A percentile compares a stretch with the other conserved stretches of the same genome.
These are phyloP conservation scores for Psammodynastes pulverulentus DNA, from an alignment of 2,113 vertebrate genomes.

Conservation along the genomic window DNA sequence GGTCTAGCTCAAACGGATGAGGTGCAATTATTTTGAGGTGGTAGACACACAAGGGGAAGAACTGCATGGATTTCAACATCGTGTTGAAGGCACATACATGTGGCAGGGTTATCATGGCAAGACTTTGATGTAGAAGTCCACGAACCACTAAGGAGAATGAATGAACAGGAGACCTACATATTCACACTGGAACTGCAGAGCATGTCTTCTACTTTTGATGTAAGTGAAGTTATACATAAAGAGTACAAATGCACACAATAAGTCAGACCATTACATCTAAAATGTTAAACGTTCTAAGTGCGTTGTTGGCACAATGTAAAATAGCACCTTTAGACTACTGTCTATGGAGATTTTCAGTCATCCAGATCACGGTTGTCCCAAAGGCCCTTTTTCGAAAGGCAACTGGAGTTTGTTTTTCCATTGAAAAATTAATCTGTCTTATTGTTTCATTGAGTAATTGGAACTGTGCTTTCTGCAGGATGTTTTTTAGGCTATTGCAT, in stretches of 20 bases:
- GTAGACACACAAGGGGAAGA: not conserved
- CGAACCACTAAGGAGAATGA: not conserved
- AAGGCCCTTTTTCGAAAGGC: too few relatives aligned
- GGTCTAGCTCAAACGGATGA: not conserved
- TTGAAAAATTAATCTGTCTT: too few relatives aligned
- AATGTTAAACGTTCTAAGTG: not conserved
- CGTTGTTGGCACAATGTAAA: not conserved
- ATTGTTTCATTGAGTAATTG: too few relatives aligned
- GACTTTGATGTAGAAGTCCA: not conserved
- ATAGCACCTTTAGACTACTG: too few relatives aligned
- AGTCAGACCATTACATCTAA: not conserved
- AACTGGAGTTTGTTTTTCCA: too few relatives aligned
- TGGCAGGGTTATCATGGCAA: not conserved
- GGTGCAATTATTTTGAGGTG: not conserved
- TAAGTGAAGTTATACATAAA: not conserved
- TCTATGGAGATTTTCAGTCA: too few relatives aligned
- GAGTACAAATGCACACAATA: not conserved
- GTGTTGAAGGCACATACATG: not conserved
- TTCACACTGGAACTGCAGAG: not conserved
- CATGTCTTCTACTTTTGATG: not conserved
- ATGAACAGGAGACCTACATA: not conserved
- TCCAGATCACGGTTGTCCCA: too few relatives aligned
- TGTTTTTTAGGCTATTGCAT: not conserved
- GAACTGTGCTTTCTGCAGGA: too few relatives aligned
- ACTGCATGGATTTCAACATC: not conserved